A percentile compares a stretch with the other conserved stretches of the same genome.
These are phyloP conservation scores for Pollenia griseotomentosa DNA, from an alignment of 2,888 invertebrate species.

Conservation along the genomic window DNA sequence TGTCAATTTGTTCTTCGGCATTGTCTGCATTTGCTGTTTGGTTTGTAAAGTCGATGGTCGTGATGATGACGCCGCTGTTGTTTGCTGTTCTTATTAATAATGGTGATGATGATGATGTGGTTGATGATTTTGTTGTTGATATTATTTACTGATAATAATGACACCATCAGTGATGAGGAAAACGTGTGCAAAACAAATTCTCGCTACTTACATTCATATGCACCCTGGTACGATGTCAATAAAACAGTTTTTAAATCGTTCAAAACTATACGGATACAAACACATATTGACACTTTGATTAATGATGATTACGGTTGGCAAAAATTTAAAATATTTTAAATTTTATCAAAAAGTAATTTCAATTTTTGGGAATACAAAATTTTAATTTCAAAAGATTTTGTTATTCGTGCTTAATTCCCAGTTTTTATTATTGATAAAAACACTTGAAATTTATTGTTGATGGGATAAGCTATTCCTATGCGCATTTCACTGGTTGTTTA, in stretches of 20 bases:
- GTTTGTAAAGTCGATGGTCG: background rate
- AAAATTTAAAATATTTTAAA: constrained; percentile 2
- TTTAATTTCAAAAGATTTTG: too few species aligned
- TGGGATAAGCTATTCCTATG: too few species aligned
- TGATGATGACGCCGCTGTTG: constrained; percentile 4
- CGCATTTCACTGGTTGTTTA: too few species aligned
- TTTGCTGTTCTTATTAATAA: background rate
- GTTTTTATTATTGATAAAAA: too few species aligned
- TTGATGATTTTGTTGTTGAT: constrained; percentile 41
- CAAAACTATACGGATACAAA: constrained; percentile 5
- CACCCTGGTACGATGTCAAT: background rate
- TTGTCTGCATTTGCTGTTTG: constrained; percentile 24
- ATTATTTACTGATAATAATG: constrained; percentile 55
- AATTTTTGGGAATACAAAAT: too few species aligned
- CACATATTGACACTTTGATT: constrained; percentile 33
- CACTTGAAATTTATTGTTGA: too few species aligned
- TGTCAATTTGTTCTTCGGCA: constrained; percentile 12
- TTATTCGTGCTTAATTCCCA: too few species aligned
- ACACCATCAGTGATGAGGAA: constrained; percentile 34
- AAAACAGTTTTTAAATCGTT: constrained; percentile 23
- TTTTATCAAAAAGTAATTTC: too few species aligned
- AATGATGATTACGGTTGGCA: constrained; percentile 18
- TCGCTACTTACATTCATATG: background rate
- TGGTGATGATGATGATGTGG: constrained; percentile 26
- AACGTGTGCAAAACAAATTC: constrained; percentile 24